phyloP scores from a whole-genome alignment of 2,113 vertebrate genomes.

The Nestor notabilis region DNA sequence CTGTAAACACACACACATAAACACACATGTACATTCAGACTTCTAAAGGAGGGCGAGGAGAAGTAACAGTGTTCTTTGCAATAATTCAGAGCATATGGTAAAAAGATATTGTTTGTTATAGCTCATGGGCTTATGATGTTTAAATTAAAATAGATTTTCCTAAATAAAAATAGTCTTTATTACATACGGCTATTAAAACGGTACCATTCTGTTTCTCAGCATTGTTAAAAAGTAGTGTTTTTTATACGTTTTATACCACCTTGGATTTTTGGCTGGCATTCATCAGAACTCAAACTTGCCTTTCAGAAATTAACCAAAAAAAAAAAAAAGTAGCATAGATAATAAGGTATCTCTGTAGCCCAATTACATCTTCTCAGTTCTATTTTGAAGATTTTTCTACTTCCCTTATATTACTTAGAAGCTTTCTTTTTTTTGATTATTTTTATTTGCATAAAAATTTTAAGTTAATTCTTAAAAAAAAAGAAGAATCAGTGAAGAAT shows the following conservation, averaged over 20 bases:
- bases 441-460: not conserved
- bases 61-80: slow-evolving; percentile 64
- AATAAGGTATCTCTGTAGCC: not conserved
- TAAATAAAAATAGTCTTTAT: slow-evolving; percentile 82
- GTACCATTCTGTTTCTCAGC: slow-evolving; percentile 68
- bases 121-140: slow-evolving; percentile 81
- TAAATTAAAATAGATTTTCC: slow-evolving; percentile 84
- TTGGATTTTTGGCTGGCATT: slow-evolving; percentile 55
- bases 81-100: slow-evolving; percentile 78
- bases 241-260: slow-evolving; percentile 67
- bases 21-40: not conserved
- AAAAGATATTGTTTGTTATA: slow-evolving; percentile 75
- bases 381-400: not conserved
- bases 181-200: slow-evolving; percentile 73
- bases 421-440: not conserved
- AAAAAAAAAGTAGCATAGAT: not conserved
- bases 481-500: not conserved
- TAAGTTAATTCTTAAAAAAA: not conserved
- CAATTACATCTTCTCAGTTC: not conserved
- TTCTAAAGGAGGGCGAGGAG: slow-evolving; percentile 50
- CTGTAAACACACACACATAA: not conserved
- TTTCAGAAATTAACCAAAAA: not conserved
- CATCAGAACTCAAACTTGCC: not conserved
- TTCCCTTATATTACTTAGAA: not conserved
- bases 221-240: slow-evolving; percentile 74